A percentile compares a stretch with the other conserved stretches of the same genome.
Conservation (phyloP, 2,113 vertebrate species). For the Cavia porcellus region DNA sequence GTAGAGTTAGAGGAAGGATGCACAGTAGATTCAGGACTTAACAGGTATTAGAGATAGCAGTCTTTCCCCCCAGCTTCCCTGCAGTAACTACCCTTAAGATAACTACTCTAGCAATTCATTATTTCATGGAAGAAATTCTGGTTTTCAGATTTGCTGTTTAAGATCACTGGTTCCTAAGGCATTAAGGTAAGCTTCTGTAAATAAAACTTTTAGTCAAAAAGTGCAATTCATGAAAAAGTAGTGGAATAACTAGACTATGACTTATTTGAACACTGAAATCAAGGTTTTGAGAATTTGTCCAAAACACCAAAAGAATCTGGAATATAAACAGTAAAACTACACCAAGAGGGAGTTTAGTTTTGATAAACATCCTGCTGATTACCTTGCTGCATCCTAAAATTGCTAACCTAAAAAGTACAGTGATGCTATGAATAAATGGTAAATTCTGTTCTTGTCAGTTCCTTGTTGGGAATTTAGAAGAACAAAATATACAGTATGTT, state of each 20-base stretch:
- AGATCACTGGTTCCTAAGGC: background rate
- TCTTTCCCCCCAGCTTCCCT: background rate
- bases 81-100: background rate
- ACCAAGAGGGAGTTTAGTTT: background rate
- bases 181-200: background rate
- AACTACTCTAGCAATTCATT: too few species aligned
- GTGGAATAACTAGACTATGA: background rate
- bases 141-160: background rate
- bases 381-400: background rate
- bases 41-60: background rate
- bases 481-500: background rate
- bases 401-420: background rate
- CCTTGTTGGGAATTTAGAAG: background rate
- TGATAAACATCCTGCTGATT: background rate
- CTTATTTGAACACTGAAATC: background rate
- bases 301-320: background rate
- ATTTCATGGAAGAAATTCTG: background rate
- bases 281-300: background rate
- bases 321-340: background rate
- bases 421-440: background rate
- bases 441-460: background rate
- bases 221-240: background rate
- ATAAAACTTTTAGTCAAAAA: background rate
- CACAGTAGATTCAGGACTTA: background rate
- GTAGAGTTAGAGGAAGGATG: background rate